These are phyloP conservation scores for Micropoecilia bifurca DNA, from an alignment of 2,797 vertebrate genomes.

Conservation along the genomic window DNA sequence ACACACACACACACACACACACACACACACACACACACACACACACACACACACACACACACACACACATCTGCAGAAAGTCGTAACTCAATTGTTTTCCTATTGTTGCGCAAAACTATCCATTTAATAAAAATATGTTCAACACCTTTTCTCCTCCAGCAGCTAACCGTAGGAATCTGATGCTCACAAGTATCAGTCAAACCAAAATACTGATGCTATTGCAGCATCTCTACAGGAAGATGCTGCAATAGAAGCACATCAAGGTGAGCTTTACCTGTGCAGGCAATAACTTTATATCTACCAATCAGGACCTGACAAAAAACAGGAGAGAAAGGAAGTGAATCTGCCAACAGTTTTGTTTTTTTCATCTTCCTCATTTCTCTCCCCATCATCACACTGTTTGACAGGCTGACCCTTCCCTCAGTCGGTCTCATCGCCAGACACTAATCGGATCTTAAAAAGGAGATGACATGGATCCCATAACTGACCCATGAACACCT, in stretches of 20 bases:
- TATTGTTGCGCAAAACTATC: not conserved
- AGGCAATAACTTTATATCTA: slow-evolving; percentile 33
- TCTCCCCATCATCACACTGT: slow-evolving; percentile 33
- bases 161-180: slow-evolving; percentile 19
- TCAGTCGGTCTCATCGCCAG: slow-evolving; percentile 44
- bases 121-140: not conserved
- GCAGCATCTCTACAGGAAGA: slow-evolving; percentile 26
- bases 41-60: not conserved
- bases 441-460: slow-evolving; percentile 28
- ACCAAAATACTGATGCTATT: slow-evolving; percentile 32
- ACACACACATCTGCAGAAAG: slow-evolving; percentile 8
- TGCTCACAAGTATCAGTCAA: slow-evolving; percentile 36
- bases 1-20: slow-evolving; percentile 9
- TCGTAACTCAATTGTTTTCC: slow-evolving; percentile 17
- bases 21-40: not conserved
- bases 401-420: slow-evolving; percentile 37
- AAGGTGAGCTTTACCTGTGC: slow-evolving; percentile 38
- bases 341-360: slow-evolving; percentile 67
- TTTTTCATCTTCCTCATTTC: slow-evolving; percentile 57
- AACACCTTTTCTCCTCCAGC: slow-evolving; percentile 5
- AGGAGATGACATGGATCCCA: slow-evolving; percentile 37
- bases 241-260: slow-evolving; percentile 43
- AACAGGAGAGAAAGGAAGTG: slow-evolving; percentile 55
- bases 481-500: slow-evolving; percentile 31
- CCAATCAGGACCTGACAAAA: slow-evolving; percentile 48